Evolutionary conservation across 1,140 invertebrate species (phyloP).

Genomic region (Hesperophylax magnus): DNA sequence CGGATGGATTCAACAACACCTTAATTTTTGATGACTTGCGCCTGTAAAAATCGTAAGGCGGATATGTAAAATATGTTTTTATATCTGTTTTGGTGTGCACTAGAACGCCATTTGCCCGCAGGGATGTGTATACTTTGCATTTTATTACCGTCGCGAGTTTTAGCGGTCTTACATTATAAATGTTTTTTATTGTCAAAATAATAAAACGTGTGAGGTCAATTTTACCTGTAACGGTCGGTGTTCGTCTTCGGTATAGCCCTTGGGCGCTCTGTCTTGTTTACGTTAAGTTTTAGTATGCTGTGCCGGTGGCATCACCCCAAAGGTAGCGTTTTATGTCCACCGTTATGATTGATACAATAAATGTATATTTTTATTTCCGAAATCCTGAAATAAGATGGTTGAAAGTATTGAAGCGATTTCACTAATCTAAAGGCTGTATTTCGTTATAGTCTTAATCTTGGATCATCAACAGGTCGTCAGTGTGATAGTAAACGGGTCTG

Average conservation of each 20-base stretch:
- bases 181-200: constrained; percentile 55
- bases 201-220: constrained; percentile 48
- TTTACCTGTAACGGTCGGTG: not conserved
- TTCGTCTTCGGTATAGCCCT: not conserved
- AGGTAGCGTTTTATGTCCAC: constrained; percentile 3
- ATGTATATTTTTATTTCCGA: not conserved
- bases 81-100: constrained; percentile 10
- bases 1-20: not conserved
- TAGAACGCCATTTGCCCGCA: constrained; percentile 11
- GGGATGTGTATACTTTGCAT: not conserved
- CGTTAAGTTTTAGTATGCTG: not conserved
- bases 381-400: not conserved
- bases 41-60: not conserved
- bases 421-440: too few relatives aligned
- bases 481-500: not conserved
- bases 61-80: not conserved
- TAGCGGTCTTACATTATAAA: constrained; percentile 54
- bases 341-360: not conserved
- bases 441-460: not conserved
- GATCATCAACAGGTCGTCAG: constrained; percentile 28
- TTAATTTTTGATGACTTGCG: not conserved
- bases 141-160: constrained; percentile 48
- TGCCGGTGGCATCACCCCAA: not conserved
- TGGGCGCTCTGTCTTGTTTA: not conserved
- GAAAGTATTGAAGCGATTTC: too few relatives aligned